Conservation (phyloP, 1,140 invertebrate genomes). For the Drosophila willistoni region DNA sequence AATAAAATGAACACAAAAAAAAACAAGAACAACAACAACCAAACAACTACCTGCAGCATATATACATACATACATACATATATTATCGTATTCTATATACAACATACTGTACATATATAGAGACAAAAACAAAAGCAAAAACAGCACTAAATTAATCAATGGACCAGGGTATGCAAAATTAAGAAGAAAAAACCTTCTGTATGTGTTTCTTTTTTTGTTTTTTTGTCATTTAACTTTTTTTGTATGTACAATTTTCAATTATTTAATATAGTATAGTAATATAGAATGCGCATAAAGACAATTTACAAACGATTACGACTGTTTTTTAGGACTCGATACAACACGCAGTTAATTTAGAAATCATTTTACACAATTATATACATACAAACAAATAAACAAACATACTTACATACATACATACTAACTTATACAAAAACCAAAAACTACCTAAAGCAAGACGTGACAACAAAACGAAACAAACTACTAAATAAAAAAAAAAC, state of each 20-base stretch:
- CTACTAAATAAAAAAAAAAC: not conserved
- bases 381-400: not conserved
- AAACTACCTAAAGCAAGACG: constrained; percentile 60
- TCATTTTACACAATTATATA: constrained; percentile 25
- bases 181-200: not conserved
- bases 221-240: constrained; percentile 12
- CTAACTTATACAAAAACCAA: constrained; percentile 40
- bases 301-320: constrained; percentile 17
- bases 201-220: not conserved
- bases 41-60: constrained; percentile 71
- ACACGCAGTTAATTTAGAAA: constrained; percentile 40
- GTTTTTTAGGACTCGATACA: constrained; percentile 5
- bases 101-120: constrained; percentile 57
- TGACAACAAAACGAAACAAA: constrained; percentile 36
- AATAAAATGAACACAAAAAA: too few species aligned
- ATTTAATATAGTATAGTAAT: constrained; percentile 51
- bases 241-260: constrained; percentile 12
- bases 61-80: constrained; percentile 47
- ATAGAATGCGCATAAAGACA: constrained; percentile 49
- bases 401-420: constrained; percentile 13
- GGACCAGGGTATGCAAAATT: constrained; percentile 68
- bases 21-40: constrained; percentile 54
- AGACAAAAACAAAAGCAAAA: constrained; percentile 39
- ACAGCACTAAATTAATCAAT: constrained; percentile 46
- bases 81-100: constrained; percentile 49